Base-by-base conservation (phyloP, 2,797 vertebrate species). In the Chaenodraco wilsoni region DNA sequence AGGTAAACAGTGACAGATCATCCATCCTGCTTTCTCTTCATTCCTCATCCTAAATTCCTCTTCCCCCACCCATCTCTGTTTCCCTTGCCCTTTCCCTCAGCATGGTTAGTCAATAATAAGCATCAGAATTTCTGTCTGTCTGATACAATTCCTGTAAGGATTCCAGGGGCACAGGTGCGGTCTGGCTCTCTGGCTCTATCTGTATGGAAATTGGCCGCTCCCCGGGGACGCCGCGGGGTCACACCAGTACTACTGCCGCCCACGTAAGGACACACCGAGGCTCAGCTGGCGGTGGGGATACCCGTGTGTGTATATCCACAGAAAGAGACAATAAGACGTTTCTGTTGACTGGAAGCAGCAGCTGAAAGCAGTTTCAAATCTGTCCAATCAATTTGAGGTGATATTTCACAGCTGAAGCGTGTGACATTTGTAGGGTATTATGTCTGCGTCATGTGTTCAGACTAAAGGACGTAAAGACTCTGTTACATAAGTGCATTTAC, bases 171-270 rank as follows among this genome's bases (percentile, higher is more conserved):
- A 79, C 90, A 89, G 90, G 85, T 93, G 92, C 71, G 3, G 74
- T 62, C 68, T 66, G 52, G 78, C 43, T 68, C 49, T 23, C 23
- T 56, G 72, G 33, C 33, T 43, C 83, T 84, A 87, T 93, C 83
- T 79, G 86, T 89, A 92, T 92, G 90, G 83, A 89, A 88, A 93
- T 90, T 54, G 48, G 31, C 65, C 61, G 31, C 46, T 82, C 84
- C 77, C 58, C 5, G 16, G 69, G 69, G 88, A 81, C 4, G 57
- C 21, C 21, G 52, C 3, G 27, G 71, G 83, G 84, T 84, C 81
- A 89, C 67, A 45, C 62, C 19, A 61, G 59, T 51, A 83, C 69
- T 52, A 72, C 68, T 56, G 64, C 71, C 73, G 60, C 72, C 58
- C 37, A 69, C 56, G 52, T 62, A 44, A 67, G 50, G 72, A 78